Conservation (phyloP, 1,140 invertebrate genomes). For the Heliconius nattereri region DNA sequence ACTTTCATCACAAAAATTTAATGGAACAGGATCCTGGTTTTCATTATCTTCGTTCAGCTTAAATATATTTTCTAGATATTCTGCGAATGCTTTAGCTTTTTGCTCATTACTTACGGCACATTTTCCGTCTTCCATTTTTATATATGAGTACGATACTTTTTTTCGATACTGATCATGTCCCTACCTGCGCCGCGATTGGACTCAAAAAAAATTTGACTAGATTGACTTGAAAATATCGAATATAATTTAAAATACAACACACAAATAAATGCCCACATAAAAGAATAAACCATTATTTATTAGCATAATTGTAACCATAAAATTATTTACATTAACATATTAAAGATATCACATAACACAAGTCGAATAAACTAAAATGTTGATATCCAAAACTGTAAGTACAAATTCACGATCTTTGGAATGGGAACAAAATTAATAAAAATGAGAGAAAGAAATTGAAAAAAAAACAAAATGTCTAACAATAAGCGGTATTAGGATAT, state of each 20-base stretch:
- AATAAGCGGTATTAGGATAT: background rate
- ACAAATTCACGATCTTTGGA: conserved; percentile 50
- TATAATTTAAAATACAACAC: background rate
- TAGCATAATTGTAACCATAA: conserved; percentile 69
- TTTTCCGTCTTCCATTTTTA: too few species aligned
- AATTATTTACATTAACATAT: conserved; percentile 71
- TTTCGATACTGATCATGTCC: too few species aligned
- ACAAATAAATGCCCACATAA: conserved; percentile 59
- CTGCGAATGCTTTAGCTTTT: too few species aligned
- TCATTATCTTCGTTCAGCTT: too few species aligned
- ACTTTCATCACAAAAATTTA: too few species aligned
- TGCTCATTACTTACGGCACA: too few species aligned
- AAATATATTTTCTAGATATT: too few species aligned
- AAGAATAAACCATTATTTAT: conserved; percentile 78
- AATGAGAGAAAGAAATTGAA: background rate
- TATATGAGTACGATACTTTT: too few species aligned
- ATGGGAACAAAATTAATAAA: conserved; percentile 46
- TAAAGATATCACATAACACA: conserved; percentile 66
- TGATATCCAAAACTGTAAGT: conserved; percentile 24
- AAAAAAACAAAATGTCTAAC: conserved; percentile 12
- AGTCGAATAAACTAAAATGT: conserved; percentile 63
- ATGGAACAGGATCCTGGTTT: too few species aligned
- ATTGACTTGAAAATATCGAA: too few species aligned
- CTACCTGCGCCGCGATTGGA: too few species aligned
- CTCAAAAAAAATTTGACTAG: too few species aligned